Percentiles rank a stretch among this genome's conserved stretches.
Evolutionary conservation across 2,888 invertebrate species (phyloP).

Genomic region (Stenotaenia linearis): DNA sequence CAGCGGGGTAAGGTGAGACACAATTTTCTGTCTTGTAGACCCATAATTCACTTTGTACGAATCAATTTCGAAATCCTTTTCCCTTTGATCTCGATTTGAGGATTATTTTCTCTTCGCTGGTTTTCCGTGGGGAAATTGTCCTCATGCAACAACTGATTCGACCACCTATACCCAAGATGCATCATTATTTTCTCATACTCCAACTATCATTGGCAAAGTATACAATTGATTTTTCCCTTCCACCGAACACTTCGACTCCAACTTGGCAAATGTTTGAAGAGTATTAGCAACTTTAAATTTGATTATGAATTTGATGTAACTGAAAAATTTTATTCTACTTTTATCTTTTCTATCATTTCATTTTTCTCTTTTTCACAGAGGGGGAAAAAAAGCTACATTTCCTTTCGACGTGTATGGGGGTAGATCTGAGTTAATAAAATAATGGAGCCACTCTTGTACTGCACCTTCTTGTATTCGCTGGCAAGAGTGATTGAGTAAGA

Average conservation of each 20-base stretch:
- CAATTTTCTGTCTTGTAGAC: not conserved
- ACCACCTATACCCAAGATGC: not conserved
- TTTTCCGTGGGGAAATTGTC: not conserved
- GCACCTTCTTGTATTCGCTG: not conserved
- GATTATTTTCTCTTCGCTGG: not conserved
- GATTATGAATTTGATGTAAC: not conserved
- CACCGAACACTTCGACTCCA: not conserved
- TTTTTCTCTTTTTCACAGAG: not conserved
- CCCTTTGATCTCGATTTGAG: not conserved
- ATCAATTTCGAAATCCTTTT: not conserved
- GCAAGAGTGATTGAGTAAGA: conserved; percentile 15
- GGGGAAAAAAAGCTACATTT: not conserved
- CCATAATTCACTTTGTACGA: not conserved
- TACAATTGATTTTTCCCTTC: not conserved
- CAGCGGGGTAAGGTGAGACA: not conserved
- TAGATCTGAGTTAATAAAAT: not conserved
- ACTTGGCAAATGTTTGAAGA: not conserved
- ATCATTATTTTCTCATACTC: conserved; percentile 19
- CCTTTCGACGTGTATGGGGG: not conserved
- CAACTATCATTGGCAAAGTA: not conserved
- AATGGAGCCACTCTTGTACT: not conserved
- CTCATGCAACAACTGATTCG: conserved; percentile 6
- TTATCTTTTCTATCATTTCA: not conserved
- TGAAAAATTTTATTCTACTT: not conserved
- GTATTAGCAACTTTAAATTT: not conserved